phyloP scores from a whole-genome alignment of 2,888 invertebrate species.

The Julus scandinavius region DNA sequence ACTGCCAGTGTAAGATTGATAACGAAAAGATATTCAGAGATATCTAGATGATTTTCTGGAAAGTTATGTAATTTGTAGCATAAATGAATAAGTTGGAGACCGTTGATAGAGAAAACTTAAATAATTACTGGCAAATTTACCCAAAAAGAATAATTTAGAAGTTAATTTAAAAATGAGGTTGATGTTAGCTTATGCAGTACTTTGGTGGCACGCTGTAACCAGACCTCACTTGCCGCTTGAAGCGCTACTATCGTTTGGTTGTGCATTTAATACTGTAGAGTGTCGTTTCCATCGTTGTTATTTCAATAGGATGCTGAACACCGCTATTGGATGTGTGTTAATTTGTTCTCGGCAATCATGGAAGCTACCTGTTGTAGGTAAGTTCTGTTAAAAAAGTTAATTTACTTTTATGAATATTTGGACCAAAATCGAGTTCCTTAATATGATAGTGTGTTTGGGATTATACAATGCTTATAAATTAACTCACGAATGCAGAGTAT shows the following conservation, averaged over 20 bases:
- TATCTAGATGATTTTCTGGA: too few relatives aligned
- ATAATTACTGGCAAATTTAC: neutral
- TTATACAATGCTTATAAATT: neutral
- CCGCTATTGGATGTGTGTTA: neutral
- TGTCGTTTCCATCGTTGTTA: neutral
- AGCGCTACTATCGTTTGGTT: neutral
- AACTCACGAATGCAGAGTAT: neutral
- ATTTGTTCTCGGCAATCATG: slow-evolving; percentile 6
- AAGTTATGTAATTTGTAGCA: neutral
- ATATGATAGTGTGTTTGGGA: neutral
- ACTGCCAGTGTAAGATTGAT: too few relatives aligned
- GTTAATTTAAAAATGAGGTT: neutral
- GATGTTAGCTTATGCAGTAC: neutral
- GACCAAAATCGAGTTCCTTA: neutral
- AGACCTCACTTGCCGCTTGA: neutral
- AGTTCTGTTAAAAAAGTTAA: neutral
- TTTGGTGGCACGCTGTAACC: neutral
- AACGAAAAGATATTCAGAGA: too few relatives aligned
- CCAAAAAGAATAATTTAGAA: neutral
- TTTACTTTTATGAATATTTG: neutral
- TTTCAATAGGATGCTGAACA: neutral
- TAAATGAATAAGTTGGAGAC: neutral
- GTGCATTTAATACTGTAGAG: neutral
- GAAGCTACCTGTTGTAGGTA: slow-evolving; percentile 46
- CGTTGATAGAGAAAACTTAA: too few relatives aligned